Conservation (phyloP, 2,797 vertebrate species). For the Enteromius unitaeniatus region DNA sequence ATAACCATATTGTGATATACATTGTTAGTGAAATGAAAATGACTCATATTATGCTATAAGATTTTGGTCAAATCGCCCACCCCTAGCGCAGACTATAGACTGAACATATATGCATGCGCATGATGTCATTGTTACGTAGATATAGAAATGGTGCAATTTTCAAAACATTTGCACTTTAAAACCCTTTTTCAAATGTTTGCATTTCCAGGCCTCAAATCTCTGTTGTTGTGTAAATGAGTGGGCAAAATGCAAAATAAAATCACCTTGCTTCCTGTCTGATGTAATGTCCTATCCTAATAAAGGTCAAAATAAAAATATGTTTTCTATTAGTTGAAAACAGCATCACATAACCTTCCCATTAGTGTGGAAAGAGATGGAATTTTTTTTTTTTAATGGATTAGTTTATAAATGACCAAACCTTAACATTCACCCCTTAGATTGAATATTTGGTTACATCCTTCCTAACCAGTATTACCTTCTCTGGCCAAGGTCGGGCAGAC, state of each 20-base stretch:
- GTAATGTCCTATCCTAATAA: not conserved
- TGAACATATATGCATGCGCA: not conserved
- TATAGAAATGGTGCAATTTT: not conserved
- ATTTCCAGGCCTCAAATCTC: not conserved
- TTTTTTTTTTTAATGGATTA: not conserved
- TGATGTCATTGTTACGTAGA: not conserved
- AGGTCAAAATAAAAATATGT: not conserved
- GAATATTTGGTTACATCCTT: constrained; percentile 18
- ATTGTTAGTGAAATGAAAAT: too few species aligned
- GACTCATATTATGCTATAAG: too few species aligned
- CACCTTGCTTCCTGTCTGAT: not conserved
- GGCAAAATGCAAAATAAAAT: not conserved
- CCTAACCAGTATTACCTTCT: constrained; percentile 49
- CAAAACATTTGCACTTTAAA: not conserved
- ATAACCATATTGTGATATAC: too few species aligned
- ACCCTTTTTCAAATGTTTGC: not conserved
- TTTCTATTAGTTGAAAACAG: not conserved
- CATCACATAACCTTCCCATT: not conserved
- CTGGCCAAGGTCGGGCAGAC: constrained; percentile 46
- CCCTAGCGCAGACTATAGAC: not conserved
- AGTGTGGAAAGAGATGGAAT: not conserved
- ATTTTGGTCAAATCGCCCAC: too few species aligned
- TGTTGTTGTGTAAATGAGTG: not conserved
- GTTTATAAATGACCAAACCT: not conserved
- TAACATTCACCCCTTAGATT: not conserved